Evolutionary conservation across 2,113 vertebrate species (phyloP).

Genomic region (Alethe castanea): DNA sequence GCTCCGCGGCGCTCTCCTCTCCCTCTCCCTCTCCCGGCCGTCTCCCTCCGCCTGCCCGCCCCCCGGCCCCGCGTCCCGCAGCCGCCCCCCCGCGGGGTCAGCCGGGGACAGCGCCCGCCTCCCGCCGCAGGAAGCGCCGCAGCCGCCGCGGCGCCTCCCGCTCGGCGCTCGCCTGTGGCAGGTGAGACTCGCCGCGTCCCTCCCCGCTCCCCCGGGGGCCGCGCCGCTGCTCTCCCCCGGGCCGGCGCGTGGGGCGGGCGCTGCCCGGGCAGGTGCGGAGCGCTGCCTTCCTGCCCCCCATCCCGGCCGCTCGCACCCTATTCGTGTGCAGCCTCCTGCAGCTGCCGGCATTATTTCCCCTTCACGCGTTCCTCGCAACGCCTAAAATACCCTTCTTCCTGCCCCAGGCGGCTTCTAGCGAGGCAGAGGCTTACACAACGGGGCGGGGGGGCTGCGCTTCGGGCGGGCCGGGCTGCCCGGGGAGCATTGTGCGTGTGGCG

Average conservation of each 20-base stretch:
- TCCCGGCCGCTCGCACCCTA: neutral
- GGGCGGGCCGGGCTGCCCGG: neutral
- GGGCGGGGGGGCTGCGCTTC: neutral
- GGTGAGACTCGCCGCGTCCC: neutral
- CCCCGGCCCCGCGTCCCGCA: neutral
- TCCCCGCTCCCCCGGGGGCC: neutral
- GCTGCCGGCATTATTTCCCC: neutral
- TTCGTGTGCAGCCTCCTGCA: neutral
- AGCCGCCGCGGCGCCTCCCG: neutral
- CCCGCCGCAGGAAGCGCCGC: neutral
- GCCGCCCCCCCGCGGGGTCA: neutral
- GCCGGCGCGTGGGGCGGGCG: neutral
- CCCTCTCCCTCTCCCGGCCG: no score
- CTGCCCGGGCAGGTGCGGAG: neutral
- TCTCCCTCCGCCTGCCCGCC: neutral
- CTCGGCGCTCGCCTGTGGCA: neutral
- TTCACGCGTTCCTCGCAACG: neutral
- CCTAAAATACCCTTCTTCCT: neutral
- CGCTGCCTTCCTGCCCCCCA: neutral
- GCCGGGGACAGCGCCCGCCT: neutral
- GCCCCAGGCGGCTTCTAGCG: neutral
- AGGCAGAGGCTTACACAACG: slow-evolving; percentile 30
- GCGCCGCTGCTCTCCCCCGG: neutral
- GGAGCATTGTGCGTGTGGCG: neutral
- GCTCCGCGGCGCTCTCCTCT: neutral